Conservation (phyloP, 2,888 invertebrate species). For the Dascillus cervinus region DNA sequence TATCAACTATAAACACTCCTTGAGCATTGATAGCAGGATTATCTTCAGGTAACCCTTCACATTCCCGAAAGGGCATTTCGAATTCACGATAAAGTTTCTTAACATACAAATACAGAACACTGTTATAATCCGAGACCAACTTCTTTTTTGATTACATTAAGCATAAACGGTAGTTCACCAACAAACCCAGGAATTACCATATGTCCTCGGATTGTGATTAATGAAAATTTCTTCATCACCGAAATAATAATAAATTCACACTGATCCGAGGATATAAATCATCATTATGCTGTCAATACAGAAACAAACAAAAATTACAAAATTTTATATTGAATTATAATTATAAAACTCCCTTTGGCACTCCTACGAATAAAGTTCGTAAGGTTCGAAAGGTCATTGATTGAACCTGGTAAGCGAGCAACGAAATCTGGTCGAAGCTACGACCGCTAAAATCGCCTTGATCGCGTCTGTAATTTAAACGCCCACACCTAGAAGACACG, state of each 20-base stretch:
- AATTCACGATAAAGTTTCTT: too few relatives aligned
- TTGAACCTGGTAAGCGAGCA: conserved; percentile 1
- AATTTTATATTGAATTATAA: conserved; percentile 6
- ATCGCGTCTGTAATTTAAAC: neutral
- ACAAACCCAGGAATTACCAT: too few relatives aligned
- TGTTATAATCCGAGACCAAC: too few relatives aligned
- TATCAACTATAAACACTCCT: too few relatives aligned
- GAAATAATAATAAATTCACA: neutral
- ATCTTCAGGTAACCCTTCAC: too few relatives aligned
- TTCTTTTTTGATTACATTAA: conserved; percentile 4
- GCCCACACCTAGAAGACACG: conserved; percentile 2
- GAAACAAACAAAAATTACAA: neutral
- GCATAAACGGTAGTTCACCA: too few relatives aligned
- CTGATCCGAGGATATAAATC: conserved; percentile 1
- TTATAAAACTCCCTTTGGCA: conserved; percentile 4
- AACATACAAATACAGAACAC: too few relatives aligned
- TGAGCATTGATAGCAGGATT: too few relatives aligned
- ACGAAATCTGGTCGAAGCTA: neutral
- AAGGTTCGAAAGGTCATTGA: conserved; percentile 2
- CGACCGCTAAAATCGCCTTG: neutral
- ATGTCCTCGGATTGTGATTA: too few relatives aligned
- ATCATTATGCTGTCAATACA: conserved; percentile 1
- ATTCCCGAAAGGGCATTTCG: too few relatives aligned
- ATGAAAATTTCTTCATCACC: too few relatives aligned
- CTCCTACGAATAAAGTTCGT: conserved; percentile 1